Evolutionary conservation across 2,113 vertebrate species (phyloP).

Genomic region (Nycticorax nycticorax): DNA sequence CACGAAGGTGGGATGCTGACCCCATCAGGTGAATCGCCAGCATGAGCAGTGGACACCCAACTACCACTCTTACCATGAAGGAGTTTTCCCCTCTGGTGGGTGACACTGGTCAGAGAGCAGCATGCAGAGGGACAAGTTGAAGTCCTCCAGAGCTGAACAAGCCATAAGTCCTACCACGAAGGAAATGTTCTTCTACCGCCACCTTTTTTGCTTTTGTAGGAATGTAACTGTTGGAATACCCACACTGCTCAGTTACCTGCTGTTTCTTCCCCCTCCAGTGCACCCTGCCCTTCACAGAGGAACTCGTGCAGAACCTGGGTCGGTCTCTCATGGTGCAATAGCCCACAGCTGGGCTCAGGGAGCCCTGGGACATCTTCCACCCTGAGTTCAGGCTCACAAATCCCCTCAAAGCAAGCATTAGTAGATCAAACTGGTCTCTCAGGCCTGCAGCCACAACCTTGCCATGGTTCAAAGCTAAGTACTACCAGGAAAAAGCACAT

Average conservation of each 20-base stretch:
- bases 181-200: no score
- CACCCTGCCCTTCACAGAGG: not conserved
- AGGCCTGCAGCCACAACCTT: not conserved
- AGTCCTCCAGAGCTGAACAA: no score
- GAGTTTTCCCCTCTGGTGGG: no score
- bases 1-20: not conserved
- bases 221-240: accelerated
- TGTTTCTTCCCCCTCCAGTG: no score
- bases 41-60: no score
- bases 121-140: accelerated
- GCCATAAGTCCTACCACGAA: no score
- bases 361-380: not conserved
- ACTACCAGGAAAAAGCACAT: no score
- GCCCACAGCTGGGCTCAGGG: no score
- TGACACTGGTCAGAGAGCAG: accelerated
- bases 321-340: not conserved
- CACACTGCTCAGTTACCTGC: accelerated
- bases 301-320: accelerated
- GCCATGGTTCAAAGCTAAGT: not conserved
- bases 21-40: accelerated
- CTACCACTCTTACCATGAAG: no score
- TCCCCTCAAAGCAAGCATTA: accelerated
- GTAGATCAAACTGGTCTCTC: not conserved
- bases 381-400: not conserved
- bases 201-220: not conserved